Base-by-base conservation (phyloP, 2,113 vertebrate species). In the Pontoporia blainvillei region DNA sequence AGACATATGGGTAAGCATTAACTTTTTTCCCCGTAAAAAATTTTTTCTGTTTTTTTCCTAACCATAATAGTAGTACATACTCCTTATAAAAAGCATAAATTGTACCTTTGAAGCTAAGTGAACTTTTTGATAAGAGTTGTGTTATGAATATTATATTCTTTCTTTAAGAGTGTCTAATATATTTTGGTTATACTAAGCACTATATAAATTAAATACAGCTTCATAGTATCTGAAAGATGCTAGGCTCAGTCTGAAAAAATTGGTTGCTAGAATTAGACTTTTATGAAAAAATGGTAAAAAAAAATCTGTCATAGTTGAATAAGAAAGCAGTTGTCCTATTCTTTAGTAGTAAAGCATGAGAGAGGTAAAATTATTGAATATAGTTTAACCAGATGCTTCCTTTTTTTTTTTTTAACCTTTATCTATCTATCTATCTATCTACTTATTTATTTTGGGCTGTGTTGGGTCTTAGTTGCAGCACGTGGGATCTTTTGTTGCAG, bases 1-100 rank as follows among this genome's bases (percentile, higher is more conserved):
- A 98, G 99, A 66, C 99, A 99, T 97, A 99, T 99, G 99, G 99
- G 99, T 99, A 98, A 98, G 98, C 95, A 89, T 73, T 92, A 88
- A 82, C 71, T 71, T 49, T 86, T 3, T 7, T 10, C 36, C 14
- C 17, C 1, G 0, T 29, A 69, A 44, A 39, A 46, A 44, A 39
- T 52, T 9, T 82, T 81, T 49, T 14, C 44, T 54, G 0, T 61
- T 14, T 85, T 71, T 95, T 79, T 91, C 57, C 41, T 49, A 85
- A 82, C 36, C 82, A 57, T 85, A 81, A 64, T 92, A 72, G 41
- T 94, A 84, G 8, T 52, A 62, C 3, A 36, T 91, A 1, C 0
- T 64, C 21, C 78, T 86, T 72, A 25, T 71, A 72, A 72, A 83
- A 36, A 76, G 12, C 15, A 62, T 69, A 75, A 83, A 82, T 76